Base-by-base conservation (phyloP, 2,113 vertebrate species). In the Formicarius rufipectus region DNA sequence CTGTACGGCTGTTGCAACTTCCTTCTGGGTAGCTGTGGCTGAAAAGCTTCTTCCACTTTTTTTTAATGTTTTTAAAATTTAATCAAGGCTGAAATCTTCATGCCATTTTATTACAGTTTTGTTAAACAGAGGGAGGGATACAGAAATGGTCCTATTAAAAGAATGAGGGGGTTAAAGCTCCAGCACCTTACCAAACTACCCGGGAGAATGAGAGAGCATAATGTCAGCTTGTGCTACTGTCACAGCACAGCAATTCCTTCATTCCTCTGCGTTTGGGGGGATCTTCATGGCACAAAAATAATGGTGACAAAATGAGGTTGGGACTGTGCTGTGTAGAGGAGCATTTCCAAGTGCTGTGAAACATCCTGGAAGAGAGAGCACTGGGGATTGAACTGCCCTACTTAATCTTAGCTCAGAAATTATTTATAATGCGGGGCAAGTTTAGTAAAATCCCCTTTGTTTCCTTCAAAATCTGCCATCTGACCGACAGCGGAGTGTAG, bases 171-270 rank as follows among this genome's bases (percentile, higher is more conserved):
- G 28, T 63, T 55, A 27, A 44, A 1, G 10, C 56, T 64, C 9
- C 37, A 56, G 45, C 55, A 27, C 28, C 59, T 91, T 40, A 4
- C 42, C 14, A 3, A 18, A 60, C 18, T 40, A 17, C 56, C 40
- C n/a, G 27, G 40, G 81, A 52, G n/a, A 37, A 80, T 2, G 45
- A 47, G 63, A 22, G 56, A 40, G 12, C 6, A 0, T 40, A 10
- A 33, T 0, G 0, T 53, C 2, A 17, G 52, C 21, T 55, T 0
- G 0, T 64, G 58, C 35, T 24, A 17, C 39, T 55, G 47, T 68
- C 35, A 21, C 55, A 63, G 72, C 33, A 19, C 47, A 56, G 52
- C 0, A 0, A 6, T 64, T 62, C 50, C 49, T 73, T 58, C 62
- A 0, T 68, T 79, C 49, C 58, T 86, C 6, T 56, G 75, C 2